phyloP scores from a whole-genome alignment of 2,113 vertebrate genomes.

The Butorides virescens region DNA sequence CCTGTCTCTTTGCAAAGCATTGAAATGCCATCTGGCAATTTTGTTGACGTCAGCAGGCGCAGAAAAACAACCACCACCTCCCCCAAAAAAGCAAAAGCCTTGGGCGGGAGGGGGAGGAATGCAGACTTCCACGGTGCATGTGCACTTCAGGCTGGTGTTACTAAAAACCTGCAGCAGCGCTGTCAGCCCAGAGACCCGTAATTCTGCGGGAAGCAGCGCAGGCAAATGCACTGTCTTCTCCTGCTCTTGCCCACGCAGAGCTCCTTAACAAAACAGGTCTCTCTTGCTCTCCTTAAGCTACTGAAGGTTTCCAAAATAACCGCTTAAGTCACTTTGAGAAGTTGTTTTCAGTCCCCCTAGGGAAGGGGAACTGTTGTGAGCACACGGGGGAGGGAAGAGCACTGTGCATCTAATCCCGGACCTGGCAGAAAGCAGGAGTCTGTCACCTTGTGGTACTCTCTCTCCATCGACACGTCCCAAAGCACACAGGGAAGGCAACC shows the following conservation, averaged over 20 bases:
- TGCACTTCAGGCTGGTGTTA: not conserved
- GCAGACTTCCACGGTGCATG: not conserved
- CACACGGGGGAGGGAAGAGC: not conserved
- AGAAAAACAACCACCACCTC: slow-evolving; percentile 72
- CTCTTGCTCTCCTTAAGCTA: not conserved
- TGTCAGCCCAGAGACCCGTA: not conserved
- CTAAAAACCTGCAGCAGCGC: not conserved
- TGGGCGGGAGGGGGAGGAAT: slow-evolving; percentile 12
- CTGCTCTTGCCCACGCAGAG: not conserved
- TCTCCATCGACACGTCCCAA: not conserved
- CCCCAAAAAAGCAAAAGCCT: slow-evolving; percentile 49
- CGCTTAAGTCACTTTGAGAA: not conserved
- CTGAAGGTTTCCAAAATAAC: not conserved
- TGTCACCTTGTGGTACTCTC: not conserved
- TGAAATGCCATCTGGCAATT: slow-evolving; percentile 79
- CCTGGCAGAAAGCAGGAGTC: not conserved
- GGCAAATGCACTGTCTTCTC: accelerated
- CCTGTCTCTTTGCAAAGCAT: slow-evolving; percentile 74
- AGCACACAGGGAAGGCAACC: not conserved
- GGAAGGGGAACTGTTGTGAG: not conserved
- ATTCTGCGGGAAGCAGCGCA: not conserved
- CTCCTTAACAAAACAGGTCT: not conserved
- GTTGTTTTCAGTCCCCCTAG: not conserved
- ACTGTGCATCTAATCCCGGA: not conserved
- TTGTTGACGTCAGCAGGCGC: slow-evolving; percentile 76